Base-by-base conservation (phyloP, 2,113 vertebrate genomes). In the Calyptomena viridis region DNA sequence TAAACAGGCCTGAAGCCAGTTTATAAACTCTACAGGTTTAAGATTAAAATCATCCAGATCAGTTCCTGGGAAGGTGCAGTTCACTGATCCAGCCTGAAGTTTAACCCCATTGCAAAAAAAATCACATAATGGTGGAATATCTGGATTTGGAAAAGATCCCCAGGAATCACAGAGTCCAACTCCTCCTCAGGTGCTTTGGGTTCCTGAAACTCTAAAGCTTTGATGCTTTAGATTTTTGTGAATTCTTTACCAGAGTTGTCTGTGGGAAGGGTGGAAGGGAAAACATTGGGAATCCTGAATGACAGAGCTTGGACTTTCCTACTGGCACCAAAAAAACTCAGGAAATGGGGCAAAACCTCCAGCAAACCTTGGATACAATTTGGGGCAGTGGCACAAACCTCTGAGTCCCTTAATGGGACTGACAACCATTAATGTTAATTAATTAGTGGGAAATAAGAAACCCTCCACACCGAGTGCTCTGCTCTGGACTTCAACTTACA, bases 111-210 rank as follows among this genome's bases (percentile, higher is more conserved):
- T 53, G 47, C 25, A 13, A 46, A 77, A 89, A 39, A 39, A 52
- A 44, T 5, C 15, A 13, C 63, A n/a, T 40, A 60, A 31, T 46
- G 22, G 3, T 22, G 12, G 39, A 68, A 53, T 68, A 24, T 46
- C 39, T n/a, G 75, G 28, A 25, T 24, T 25, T 83, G 71, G 30
- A 68, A 62, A 14, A 17, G 13, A 55, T 25, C 30, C 55, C 27
- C 35, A 42, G 68, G 60, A 47, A 35, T 42, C 56, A 37, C 46
- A 0, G 2, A 49, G 40, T 35, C 79, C 14, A 33, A 1, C 19
- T 67, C 52, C 53, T 5, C 2, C 7, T 50, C 0, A 0, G 27
- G 4, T 77, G 44, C 58, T 77, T 75, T 53, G 13, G 25, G 5
- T 47, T 55, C 31, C 15, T 87, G 46, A 33, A 55, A 16, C 79